A percentile compares a stretch with the other conserved stretches of the same genome.
These are phyloP conservation scores for Trogon melanurus DNA, from an alignment of 2,113 vertebrate species.

Conservation along the genomic window DNA sequence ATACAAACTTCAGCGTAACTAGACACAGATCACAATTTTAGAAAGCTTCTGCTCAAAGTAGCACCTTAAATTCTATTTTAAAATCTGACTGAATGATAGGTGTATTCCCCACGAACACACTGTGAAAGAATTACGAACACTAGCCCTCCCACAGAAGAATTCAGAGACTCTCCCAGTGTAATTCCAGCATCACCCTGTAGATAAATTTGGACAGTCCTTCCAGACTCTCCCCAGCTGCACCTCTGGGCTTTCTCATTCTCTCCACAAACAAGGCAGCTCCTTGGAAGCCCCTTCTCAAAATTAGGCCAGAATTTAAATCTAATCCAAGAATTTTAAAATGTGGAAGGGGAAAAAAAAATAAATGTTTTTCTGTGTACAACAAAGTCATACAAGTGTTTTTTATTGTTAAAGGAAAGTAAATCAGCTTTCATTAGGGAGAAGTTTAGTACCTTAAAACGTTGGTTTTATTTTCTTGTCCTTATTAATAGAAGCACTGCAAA, in stretches of 20 bases:
- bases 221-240: background rate
- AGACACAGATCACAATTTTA: constrained; percentile 24
- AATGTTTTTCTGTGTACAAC: background rate
- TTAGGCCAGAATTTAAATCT: background rate
- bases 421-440: background rate
- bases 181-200: background rate
- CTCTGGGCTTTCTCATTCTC: background rate
- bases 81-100: background rate
- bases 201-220: background rate
- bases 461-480: background rate
- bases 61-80: constrained; percentile 11
- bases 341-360: background rate
- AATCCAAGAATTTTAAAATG: background rate
- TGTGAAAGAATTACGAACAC: background rate
- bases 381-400: background rate
- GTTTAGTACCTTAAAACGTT: background rate
- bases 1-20: background rate
- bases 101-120: background rate
- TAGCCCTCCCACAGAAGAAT: background rate
- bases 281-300: background rate
- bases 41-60: constrained; percentile 31
- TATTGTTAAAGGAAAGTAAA: background rate
- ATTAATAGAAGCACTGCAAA: background rate
- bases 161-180: background rate
- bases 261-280: background rate